These are phyloP conservation scores for Darevskia nairensis DNA, from an alignment of 2,797 vertebrate species.

Conservation along the genomic window DNA sequence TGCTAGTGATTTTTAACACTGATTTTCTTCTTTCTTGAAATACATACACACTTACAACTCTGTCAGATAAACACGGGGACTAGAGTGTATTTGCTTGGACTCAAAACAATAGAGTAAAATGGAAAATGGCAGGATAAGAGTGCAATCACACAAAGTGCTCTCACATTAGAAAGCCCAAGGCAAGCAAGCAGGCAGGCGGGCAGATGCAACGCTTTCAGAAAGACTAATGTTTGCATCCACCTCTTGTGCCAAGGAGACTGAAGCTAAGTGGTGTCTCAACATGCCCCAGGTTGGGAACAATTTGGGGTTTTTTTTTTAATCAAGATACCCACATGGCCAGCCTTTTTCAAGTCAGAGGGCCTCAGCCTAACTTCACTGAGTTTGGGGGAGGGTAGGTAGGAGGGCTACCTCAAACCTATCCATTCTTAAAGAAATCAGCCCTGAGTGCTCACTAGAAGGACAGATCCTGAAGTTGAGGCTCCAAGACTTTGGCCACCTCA, in stretches of 20 bases:
- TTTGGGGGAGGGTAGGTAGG: too few species aligned
- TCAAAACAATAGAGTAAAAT: conserved; percentile 52
- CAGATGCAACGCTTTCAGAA: not conserved
- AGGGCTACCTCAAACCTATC: too few species aligned
- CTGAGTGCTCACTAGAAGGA: too few species aligned
- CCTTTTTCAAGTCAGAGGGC: not conserved
- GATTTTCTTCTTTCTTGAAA: conserved; percentile 70
- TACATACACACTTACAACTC: not conserved
- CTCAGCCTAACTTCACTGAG: not conserved
- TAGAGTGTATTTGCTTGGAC: conserved; percentile 22
- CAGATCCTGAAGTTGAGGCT: too few species aligned
- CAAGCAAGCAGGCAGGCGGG: conserved; percentile 14
- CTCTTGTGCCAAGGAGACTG: not conserved
- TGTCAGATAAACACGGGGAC: conserved; percentile 54
- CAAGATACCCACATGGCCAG: not conserved
- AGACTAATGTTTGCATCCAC: not conserved
- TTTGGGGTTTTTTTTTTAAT: not conserved
- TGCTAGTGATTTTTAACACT: conserved; percentile 65
- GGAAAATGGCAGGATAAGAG: conserved; percentile 64
- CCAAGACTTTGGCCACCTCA: too few species aligned
- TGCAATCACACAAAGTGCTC: conserved; percentile 10
- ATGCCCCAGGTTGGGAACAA: not conserved
- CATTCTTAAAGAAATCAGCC: too few species aligned
- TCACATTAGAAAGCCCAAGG: not conserved
- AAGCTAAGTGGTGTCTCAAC: not conserved